phyloP scores from a whole-genome alignment of 2,797 vertebrate species.

The Trachurus trachurus region DNA sequence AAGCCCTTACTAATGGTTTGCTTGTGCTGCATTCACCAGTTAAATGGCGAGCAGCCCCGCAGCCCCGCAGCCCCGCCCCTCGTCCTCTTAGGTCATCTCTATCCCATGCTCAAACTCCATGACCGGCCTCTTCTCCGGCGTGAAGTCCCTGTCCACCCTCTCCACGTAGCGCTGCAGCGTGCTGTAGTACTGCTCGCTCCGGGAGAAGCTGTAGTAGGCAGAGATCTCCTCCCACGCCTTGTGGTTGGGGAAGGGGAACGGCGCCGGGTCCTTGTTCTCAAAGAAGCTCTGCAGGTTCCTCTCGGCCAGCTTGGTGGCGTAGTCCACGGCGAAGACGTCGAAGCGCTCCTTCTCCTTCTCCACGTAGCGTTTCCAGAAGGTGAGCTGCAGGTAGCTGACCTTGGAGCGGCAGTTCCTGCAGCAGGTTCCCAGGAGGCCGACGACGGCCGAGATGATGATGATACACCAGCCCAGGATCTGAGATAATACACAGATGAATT shows the following conservation, averaged over 20 bases:
- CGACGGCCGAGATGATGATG: conserved; percentile 83
- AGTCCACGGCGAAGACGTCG: conserved; percentile 85
- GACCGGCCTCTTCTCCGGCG: conserved; percentile 77
- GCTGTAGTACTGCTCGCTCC: conserved; percentile 90
- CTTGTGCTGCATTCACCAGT: background rate
- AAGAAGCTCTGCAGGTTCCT: conserved; percentile 94
- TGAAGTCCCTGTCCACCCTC: conserved; percentile 66
- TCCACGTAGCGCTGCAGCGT: conserved; percentile 93
- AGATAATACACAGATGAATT: too few species aligned
- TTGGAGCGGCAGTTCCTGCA: conserved; percentile 91
- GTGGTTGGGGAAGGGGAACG: conserved; percentile 89
- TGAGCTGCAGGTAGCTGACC: conserved; percentile 93
- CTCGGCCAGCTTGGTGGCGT: conserved; percentile 90
- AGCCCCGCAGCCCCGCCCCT: too few species aligned
- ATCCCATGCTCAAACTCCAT: conserved; percentile 71
- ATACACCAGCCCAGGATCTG: conserved; percentile 94
- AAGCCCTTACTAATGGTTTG: background rate
- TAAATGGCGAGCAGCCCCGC: background rate
- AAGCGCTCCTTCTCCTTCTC: conserved; percentile 91
- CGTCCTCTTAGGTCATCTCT: conserved; percentile 51
- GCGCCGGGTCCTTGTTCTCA: conserved; percentile 88
- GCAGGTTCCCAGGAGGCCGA: conserved; percentile 88
- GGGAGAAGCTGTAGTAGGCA: conserved; percentile 84
- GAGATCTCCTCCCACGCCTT: conserved; percentile 95
- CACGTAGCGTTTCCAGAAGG: conserved; percentile 90